A percentile compares a stretch with the other conserved stretches of the same genome.
These are phyloP conservation scores for Myiagra hebetior DNA, from an alignment of 2,113 vertebrate genomes.

Conservation along the genomic window DNA sequence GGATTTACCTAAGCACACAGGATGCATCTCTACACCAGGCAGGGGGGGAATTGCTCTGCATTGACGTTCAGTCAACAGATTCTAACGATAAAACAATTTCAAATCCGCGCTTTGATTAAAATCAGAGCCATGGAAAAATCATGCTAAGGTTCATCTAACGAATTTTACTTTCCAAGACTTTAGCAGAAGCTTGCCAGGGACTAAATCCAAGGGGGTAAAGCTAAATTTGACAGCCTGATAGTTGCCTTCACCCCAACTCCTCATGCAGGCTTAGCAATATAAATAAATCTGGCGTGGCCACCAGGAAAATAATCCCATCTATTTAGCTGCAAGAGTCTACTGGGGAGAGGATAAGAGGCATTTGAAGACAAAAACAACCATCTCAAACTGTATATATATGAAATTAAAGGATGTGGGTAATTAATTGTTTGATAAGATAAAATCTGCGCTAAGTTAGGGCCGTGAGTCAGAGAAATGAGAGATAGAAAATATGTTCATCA, in stretches of 20 bases:
- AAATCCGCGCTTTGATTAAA: conserved; percentile 59
- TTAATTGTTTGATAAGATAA: conserved; percentile 55
- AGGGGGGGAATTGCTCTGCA: background rate
- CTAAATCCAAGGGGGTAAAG: background rate
- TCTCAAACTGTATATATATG: background rate
- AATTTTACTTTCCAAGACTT: conserved; percentile 19
- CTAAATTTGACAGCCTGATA: background rate
- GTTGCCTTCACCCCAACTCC: background rate
- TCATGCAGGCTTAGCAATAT: background rate
- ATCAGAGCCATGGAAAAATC: conserved; percentile 49
- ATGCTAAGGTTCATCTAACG: conserved; percentile 9
- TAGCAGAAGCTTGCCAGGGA: background rate
- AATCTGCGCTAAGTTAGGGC: conserved; percentile 18
- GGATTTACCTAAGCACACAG: conserved; percentile 20
- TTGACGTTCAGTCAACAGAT: conserved; percentile 39
- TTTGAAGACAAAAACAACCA: conserved; percentile 12
- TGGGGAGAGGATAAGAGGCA: conserved; percentile 34
- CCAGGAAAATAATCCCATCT: conserved; percentile 47
- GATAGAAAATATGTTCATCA: conserved; percentile 24
- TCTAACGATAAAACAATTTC: conserved; percentile 53
- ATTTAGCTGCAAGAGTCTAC: conserved; percentile 28
- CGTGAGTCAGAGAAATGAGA: conserved; percentile 46
- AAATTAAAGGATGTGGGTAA: conserved; percentile 45
- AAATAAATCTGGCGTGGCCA: conserved; percentile 21
- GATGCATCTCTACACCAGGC: background rate